A percentile compares a stretch with the other conserved stretches of the same genome.
These are phyloP conservation scores for Brachypalpus laphriformis DNA, from an alignment of 2,888 invertebrate species.

Conservation along the genomic window DNA sequence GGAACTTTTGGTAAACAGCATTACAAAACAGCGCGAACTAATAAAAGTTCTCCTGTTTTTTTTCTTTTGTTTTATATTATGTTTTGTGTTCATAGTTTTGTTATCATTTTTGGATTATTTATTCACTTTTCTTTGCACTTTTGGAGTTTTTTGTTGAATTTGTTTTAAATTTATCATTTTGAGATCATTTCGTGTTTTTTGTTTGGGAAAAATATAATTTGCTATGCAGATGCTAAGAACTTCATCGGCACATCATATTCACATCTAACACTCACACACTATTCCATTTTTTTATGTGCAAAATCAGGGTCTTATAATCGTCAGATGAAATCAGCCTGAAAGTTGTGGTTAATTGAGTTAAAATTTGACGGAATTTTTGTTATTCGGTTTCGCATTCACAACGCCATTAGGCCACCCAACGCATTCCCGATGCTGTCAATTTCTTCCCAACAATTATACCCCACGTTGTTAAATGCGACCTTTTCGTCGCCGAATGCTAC, in stretches of 20 bases:
- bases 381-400: too few species aligned
- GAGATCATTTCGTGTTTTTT: conserved; percentile 19
- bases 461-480: too few species aligned
- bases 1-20: conserved; percentile 83
- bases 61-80: conserved; percentile 10
- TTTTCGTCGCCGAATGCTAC: too few species aligned
- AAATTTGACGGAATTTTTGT: too few species aligned
- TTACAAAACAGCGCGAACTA: conserved; percentile 44
- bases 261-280: conserved; percentile 52
- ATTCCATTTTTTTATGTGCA: conserved; percentile 44
- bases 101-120: conserved; percentile 18
- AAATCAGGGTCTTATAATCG: conserved; percentile 2
- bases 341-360: background rate
- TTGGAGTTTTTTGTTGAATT: conserved; percentile 17
- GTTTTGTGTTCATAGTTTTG: conserved; percentile 21
- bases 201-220: conserved; percentile 14
- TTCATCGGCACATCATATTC: conserved; percentile 47
- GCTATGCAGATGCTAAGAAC: conserved; percentile 37
- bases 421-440: too few species aligned
- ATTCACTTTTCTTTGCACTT: conserved; percentile 47
- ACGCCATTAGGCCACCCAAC: too few species aligned
- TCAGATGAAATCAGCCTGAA: conserved; percentile 24
- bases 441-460: too few species aligned
- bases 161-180: conserved; percentile 7
- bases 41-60: conserved; percentile 24